Evolutionary conservation across 2,113 vertebrate species (phyloP), one percentile per base, ranked within the genome.

Genomic region (Pogonocichla stellata): DNA sequence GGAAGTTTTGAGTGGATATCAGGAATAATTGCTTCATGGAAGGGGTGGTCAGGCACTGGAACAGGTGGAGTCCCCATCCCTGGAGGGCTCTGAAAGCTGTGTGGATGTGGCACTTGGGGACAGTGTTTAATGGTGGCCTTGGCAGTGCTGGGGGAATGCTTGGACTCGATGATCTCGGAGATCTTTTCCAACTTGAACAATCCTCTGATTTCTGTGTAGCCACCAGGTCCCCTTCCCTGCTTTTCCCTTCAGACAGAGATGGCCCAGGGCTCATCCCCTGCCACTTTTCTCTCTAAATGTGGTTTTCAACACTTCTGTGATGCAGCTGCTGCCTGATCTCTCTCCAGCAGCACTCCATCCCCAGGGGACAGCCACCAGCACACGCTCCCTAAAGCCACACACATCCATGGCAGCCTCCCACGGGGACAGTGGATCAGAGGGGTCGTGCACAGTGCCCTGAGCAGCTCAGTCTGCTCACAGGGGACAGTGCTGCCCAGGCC

Each of bases 301-400:
- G 19, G 42, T 53, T 72, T 48, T 24, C 74, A 75, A 5, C 75
- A 5, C 7, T 29, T 33, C 29, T 57, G 26, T 14, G 40, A 8
- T 7, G 12, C 10, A 22, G 24, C 34, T 47, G 9, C 38, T 38
- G 38, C 15, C 56, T 53, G 62, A 9, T 15, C 14, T n/a, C 10
- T 26, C 60, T 50, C 31, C 67, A 64, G 34, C 40, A 78, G 58
- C 60, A 11, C 12, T 10, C 12, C 50, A 22, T 25, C 33, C 3
- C 6, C 13, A 3, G 2, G 22, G 77, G 50, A 36, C 51, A 66
- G 72, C 42, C 71, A 8, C 40, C 5, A 8, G 29, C 9, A 7
- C 12, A 2, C 0, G 0, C 8, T 16, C 12, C 66, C 62, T 8
- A 2, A 5, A 34, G 34, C 47, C 5, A 2, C 64, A 10, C 51